Percentiles rank a stretch among this genome's conserved stretches.
Evolutionary conservation across 2,888 invertebrate genomes (phyloP).

Genomic region (Rhagium mordax): DNA sequence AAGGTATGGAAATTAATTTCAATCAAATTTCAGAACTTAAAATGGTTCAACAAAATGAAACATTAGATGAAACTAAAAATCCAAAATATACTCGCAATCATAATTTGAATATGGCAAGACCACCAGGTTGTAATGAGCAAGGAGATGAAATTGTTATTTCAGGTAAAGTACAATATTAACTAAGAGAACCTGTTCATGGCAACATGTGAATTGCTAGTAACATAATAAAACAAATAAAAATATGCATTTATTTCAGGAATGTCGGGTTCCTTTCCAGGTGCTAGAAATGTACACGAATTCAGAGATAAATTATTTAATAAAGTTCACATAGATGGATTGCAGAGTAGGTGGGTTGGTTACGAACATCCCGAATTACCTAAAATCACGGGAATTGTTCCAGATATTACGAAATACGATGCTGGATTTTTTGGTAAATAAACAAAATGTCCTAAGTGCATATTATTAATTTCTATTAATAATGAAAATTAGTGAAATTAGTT

Average conservation of each 20-base stretch:
- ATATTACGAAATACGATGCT: slow-evolving; percentile 73
- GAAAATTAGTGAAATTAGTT: no score
- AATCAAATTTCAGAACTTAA: not conserved
- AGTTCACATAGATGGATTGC: slow-evolving; percentile 87
- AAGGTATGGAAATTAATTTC: no score
- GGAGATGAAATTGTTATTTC: slow-evolving; percentile 79
- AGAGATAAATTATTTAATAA: slow-evolving; percentile 81
- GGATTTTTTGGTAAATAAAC: slow-evolving; percentile 73
- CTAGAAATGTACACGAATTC: slow-evolving; percentile 81
- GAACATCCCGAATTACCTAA: slow-evolving; percentile 74
- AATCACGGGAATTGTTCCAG: slow-evolving; percentile 78
- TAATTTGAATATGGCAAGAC: not conserved
- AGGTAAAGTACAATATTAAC: slow-evolving; percentile 67
- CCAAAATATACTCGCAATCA: not conserved
- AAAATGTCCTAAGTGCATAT: no score
- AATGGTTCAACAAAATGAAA: not conserved
- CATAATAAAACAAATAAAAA: no score
- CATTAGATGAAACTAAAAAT: not conserved
- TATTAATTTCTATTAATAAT: no score
- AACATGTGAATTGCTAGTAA: not conserved
- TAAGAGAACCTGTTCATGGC: no score
- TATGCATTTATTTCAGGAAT: slow-evolving; percentile 18
- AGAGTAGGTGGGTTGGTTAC: slow-evolving; percentile 81
- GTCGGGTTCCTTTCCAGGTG: slow-evolving; percentile 84
- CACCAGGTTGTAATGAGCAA: slow-evolving; percentile 55